Base-by-base conservation (phyloP, 2,113 vertebrate genomes). In the Oreamnos americanus region DNA sequence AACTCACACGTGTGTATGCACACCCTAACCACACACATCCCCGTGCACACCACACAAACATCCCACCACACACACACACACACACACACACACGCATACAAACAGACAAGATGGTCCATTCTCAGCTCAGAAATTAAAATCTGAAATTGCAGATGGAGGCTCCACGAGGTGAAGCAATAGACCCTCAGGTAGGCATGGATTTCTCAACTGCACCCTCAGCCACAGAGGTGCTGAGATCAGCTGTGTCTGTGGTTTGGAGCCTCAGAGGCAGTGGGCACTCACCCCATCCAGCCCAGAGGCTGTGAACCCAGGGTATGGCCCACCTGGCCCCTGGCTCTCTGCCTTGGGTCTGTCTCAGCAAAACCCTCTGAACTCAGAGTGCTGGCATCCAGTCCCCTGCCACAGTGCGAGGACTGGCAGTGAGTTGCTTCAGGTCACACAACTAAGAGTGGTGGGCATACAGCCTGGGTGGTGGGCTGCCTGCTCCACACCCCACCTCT, bases 391-490 rank as follows among this genome's bases (percentile, higher is more conserved):
- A 0, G 9, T 5, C 33, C 60, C 33, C 51, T 23, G 49, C 55
- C 53, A 19, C 19, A 49, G 2, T 0, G 0, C 0, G 9, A 33
- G 64, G 33, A 5, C 10, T 62, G 39, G 39, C 39, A 39, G 39
- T 39, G 39, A 39, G 39, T 39, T 39, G 39, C 39, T 39, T 39
- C 39, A 39, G 39, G 39, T 39, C 39, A 4, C 39, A 39, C 39
- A 39, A 39, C 39, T 39, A 39, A 39, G 39, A 11, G 14, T 10
- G 76, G 19, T 3, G 3, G n/a, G 33, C 1, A 0, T 45, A 36
- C 51, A 82, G 74, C 30, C 26, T 12, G 11, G 19, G 13, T 16
- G 0, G 16, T 6, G 30, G 83, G 36, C 9, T 47, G 39, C 17
- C 33, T 11, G 51, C 51, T 53, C 89, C 14, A 6, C 5, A 6